Evolutionary conservation across 2,113 vertebrate species (phyloP).

Genomic region (Dendropsophus ebraccatus): DNA sequence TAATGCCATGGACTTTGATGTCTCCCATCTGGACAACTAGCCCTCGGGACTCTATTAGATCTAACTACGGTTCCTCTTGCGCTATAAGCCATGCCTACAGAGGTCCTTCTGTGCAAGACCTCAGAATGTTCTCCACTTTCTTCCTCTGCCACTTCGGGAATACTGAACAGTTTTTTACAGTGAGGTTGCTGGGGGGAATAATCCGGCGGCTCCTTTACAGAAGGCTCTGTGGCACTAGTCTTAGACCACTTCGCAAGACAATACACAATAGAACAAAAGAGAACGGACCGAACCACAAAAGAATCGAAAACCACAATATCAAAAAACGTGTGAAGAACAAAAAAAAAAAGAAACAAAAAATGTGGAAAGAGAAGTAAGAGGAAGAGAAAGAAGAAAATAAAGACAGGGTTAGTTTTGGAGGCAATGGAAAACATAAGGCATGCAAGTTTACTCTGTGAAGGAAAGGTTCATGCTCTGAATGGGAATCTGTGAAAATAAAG

Average conservation of each 20-base stretch:
- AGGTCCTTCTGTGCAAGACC: conserved; percentile 67
- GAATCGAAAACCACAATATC: conserved; percentile 59
- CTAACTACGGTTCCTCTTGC: conserved; percentile 60
- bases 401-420: conserved; percentile 96
- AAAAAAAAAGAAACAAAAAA: too few relatives aligned
- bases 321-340: conserved; percentile 79
- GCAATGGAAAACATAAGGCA: conserved; percentile 80
- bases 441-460: conserved; percentile 84
- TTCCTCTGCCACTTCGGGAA: conserved; percentile 95
- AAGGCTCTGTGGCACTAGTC: conserved; percentile 77
- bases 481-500: conserved; percentile 80
- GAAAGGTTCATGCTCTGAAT: conserved; percentile 83
- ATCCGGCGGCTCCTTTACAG: conserved; percentile 84
- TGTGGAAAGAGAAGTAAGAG: conserved; percentile 68
- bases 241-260: conserved; percentile 82
- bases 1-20: conserved; percentile 66
- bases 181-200: conserved; percentile 82
- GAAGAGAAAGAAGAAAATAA: conserved; percentile 85
- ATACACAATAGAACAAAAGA: conserved; percentile 72
- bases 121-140: conserved; percentile 70
- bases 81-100: conserved; percentile 61
- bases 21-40: conserved; percentile 68
- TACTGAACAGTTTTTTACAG: conserved; percentile 93
- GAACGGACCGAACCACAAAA: conserved; percentile 42
- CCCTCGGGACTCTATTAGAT: conserved; percentile 55